phyloP scores from a whole-genome alignment of 2,113 vertebrate species.

The Barnardius zonarius region DNA sequence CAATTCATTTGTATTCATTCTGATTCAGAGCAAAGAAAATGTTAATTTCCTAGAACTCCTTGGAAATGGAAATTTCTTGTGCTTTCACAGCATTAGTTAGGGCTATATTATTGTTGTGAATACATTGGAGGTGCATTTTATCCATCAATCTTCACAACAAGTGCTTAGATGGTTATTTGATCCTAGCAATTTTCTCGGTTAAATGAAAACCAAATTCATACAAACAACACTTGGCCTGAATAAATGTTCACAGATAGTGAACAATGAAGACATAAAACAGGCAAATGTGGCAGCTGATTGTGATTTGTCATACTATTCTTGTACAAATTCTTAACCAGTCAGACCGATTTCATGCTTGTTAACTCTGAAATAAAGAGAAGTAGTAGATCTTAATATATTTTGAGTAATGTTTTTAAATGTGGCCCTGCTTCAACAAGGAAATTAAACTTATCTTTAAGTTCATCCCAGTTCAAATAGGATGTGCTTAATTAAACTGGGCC shows the following conservation, averaged over 20 bases:
- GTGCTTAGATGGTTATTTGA: background rate
- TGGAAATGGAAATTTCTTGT: background rate
- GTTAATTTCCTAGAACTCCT: background rate
- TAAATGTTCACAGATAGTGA: constrained; percentile 30
- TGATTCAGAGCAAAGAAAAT: background rate
- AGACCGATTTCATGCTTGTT: background rate
- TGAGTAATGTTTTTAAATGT: background rate
- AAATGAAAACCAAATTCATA: constrained; percentile 32
- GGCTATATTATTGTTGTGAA: background rate
- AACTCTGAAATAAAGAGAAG: background rate
- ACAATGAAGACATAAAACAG: constrained; percentile 22
- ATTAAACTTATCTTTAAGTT: background rate
- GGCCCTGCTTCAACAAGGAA: background rate
- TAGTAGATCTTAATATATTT: background rate
- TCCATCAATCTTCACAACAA: constrained; percentile 8
- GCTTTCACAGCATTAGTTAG: background rate
- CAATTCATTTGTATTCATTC: background rate
- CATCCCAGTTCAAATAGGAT: background rate
- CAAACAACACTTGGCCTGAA: constrained; percentile 3
- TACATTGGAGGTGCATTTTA: background rate
- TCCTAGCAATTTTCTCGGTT: background rate
- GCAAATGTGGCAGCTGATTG: constrained; percentile 35
- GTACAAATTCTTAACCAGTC: constrained; percentile 4
- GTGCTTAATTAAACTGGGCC: background rate
- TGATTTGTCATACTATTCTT: background rate